A percentile compares a stretch with the other conserved stretches of the same genome.
Conservation (phyloP, 2,797 vertebrate genomes). For the Helicolenus hilgendorfi region DNA sequence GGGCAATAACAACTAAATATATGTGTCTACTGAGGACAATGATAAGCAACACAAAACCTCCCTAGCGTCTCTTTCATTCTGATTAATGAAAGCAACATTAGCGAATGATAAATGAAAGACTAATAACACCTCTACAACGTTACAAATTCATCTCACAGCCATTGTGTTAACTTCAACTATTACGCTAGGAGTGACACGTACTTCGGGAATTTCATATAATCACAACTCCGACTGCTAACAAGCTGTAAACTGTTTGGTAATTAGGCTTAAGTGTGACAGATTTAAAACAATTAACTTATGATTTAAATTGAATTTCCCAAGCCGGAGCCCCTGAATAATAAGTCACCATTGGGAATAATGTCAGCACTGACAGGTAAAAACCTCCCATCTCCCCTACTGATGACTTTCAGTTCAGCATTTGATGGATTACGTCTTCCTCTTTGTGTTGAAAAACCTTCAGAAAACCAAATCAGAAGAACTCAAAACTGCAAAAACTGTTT, state of each 20-base stretch:
- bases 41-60: neutral
- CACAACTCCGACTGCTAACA: constrained; percentile 9
- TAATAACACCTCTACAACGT: neutral
- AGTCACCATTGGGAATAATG: neutral
- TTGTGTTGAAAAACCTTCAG: neutral
- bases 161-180: neutral
- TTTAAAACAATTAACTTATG: constrained; percentile 32
- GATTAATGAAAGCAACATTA: neutral
- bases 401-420: neutral
- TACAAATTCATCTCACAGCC: constrained; percentile 21
- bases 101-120: constrained; percentile 1
- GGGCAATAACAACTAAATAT: neutral
- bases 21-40: neutral
- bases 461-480: neutral
- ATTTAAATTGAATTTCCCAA: constrained; percentile 16
- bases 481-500: neutral
- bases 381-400: neutral
- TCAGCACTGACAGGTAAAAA: neutral
- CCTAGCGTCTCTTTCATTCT: constrained; percentile 1
- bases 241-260: constrained; percentile 30
- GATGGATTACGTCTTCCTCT: neutral
- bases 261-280: constrained; percentile 34
- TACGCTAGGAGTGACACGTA: neutral
- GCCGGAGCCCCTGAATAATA: neutral
- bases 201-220: neutral